Conservation (phyloP, 2,888 invertebrate species). For the Caenorhabditis panamensis region DNA sequence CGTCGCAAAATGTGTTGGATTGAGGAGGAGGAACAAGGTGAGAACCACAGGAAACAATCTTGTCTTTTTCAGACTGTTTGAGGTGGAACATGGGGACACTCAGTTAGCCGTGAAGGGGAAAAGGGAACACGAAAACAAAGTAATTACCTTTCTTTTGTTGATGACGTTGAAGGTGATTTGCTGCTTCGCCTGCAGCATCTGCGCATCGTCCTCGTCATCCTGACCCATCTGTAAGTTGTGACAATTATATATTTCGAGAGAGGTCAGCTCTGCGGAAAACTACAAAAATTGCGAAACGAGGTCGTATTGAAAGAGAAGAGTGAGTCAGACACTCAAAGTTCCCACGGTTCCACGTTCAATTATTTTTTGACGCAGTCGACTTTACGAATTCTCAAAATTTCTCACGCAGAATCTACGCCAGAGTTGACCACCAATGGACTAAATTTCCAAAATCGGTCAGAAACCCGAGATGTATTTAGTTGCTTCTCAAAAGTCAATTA, state of each 20-base stretch:
- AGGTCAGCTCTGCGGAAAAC: not conserved
- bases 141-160: conserved; percentile 72
- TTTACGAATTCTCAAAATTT: conserved; percentile 1
- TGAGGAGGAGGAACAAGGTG: not conserved
- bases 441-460: not conserved
- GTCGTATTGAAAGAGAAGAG: not conserved
- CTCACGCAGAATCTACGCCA: conserved; percentile 1
- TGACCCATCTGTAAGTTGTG: conserved; percentile 56
- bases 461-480: not conserved
- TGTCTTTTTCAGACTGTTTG: conserved; percentile 9
- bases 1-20: not conserved
- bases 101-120: not conserved
- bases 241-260: not conserved
- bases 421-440: not conserved
- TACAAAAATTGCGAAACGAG: not conserved
- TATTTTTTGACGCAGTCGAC: not conserved
- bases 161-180: conserved; percentile 71
- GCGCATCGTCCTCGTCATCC: conserved; percentile 67
- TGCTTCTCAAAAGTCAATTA: conserved; percentile 14
- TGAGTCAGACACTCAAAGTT: conserved; percentile 1
- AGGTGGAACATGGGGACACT: not conserved
- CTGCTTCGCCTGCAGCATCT: conserved; percentile 72
- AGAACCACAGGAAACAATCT: conserved; percentile 4
- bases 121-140: conserved; percentile 6
- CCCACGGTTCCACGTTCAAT: conserved; percentile 5